Evolutionary conservation across 2,113 vertebrate genomes (phyloP).

Genomic region (Asarcornis scutulata): DNA sequence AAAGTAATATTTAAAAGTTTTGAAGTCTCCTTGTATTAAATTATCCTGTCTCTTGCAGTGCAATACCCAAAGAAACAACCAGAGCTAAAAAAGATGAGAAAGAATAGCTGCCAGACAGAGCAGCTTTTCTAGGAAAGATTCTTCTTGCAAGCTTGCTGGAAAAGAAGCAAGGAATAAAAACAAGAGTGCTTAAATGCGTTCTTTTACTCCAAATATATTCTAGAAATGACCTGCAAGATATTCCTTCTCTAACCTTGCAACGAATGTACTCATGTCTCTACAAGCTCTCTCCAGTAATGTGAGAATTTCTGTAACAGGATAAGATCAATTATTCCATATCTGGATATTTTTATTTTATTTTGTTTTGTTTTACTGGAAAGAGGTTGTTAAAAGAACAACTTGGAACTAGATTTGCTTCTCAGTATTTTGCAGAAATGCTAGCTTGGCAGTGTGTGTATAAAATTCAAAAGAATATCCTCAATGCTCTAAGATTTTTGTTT

Average conservation of each 20-base stretch:
- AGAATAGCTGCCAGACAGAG: not conserved
- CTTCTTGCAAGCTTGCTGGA: not conserved
- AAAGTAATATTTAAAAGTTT: not conserved
- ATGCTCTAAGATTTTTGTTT: not conserved
- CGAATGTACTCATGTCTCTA: not conserved
- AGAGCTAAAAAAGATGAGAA: not conserved
- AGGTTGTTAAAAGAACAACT: not conserved
- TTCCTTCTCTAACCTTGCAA: not conserved
- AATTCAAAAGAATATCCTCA: not conserved
- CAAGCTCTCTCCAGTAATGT: not conserved
- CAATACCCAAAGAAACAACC: not conserved
- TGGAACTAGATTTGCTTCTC: rapidly evolving
- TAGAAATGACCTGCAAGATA: not conserved
- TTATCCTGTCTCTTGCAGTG: not conserved
- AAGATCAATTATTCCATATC: not conserved
- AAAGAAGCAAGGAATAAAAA: not conserved
- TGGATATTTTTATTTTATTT: not conserved
- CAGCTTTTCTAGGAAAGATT: not conserved
- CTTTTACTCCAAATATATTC: not conserved
- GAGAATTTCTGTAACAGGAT: not conserved
- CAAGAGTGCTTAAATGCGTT: not conserved
- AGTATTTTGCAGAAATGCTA: not conserved
- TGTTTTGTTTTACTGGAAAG: not conserved
- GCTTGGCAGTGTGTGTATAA: not conserved
- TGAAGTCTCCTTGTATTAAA: not conserved